Conservation (phyloP, 2,888 invertebrate genomes). For the Papilio elwesi region DNA sequence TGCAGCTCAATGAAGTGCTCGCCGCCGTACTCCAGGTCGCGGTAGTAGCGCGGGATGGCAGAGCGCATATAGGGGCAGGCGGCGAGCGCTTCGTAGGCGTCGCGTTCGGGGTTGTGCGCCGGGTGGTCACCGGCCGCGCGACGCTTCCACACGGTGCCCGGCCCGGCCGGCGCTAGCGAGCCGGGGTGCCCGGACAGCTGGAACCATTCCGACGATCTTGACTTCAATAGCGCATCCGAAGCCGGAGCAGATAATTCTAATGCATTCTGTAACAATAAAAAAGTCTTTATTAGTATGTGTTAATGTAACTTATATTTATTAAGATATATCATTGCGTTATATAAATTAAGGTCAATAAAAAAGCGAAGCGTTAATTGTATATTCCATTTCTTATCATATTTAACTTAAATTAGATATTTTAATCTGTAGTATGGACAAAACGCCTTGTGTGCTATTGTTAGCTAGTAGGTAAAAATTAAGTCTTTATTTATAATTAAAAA, state of each 20-base stretch:
- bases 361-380: too few species aligned
- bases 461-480: too few species aligned
- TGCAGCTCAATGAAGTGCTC: slow-evolving; percentile 97
- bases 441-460: too few species aligned
- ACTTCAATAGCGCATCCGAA: slow-evolving; percentile 92
- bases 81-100: slow-evolving; percentile 91
- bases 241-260: slow-evolving; percentile 95
- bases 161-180: slow-evolving; percentile 95
- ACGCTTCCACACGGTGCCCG: slow-evolving; percentile 97
- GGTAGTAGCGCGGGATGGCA: slow-evolving; percentile 93
- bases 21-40: slow-evolving; percentile 91
- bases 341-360: slow-evolving; percentile 19
- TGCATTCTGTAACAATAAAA: slow-evolving; percentile 90
- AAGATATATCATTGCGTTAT: slow-evolving; percentile 6
- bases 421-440: too few species aligned
- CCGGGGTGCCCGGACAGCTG: slow-evolving; percentile 97
- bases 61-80: slow-evolving; percentile 88
- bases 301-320: too few species aligned
- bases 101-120: slow-evolving; percentile 88
- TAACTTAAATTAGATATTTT: too few species aligned
- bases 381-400: too few species aligned
- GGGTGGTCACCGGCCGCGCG: slow-evolving; percentile 89
- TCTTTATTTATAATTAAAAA: too few species aligned
- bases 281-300: slow-evolving; percentile 43
- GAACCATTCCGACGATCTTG: slow-evolving; percentile 90